Evolutionary conservation across 2,888 invertebrate genomes (phyloP), one percentile per base, ranked within the genome.

Genomic region (Tridacna crocea): DNA sequence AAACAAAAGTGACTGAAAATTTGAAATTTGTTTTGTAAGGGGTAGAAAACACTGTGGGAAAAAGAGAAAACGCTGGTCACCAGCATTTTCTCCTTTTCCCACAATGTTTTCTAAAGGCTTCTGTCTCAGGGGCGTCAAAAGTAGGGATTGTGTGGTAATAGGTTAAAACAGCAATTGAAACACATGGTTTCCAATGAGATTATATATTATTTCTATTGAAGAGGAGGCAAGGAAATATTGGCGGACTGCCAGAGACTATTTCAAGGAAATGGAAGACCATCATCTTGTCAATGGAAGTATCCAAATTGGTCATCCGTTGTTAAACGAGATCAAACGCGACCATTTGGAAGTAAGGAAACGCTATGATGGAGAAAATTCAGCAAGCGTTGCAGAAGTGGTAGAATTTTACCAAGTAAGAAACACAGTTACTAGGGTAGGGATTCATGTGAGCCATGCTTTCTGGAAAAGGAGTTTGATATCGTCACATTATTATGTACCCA

Each of bases 281-380:
- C 85, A 83, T 48, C 55, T 83, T 27, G 73, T 78, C 24, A 74
- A 80, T n/a, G 82, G 85, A 11, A 75, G 79, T 24, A 80, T 83
- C 60, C 48, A 63, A 11, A 27, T 58, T 11, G 27, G 51, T 19
- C 74, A 80, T 70, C 80, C 77, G 13, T 58, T 80, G 17, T 81
- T 77, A 12, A 26, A 63, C 10, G 73, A 79, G 0, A 86, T 86
- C 36, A 86, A 77, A 36, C 22, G 46, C 6, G 72, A 86, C 58
- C 83, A 86, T 73, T 19, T 86, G 0, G 19, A 58, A n/a, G 72
- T 83, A 8, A 55, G 51, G 0, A 12, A 12, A 27, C 72, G 58
- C 4, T 17, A 55, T 58, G 26, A 22, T 22, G 48, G 26, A 22
- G 58, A 70, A 26, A 78, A 75, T 22, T 58, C 24, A 22, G 60